phyloP scores from a whole-genome alignment of 1,140 invertebrate species.

The Diorhabda carinulata region DNA sequence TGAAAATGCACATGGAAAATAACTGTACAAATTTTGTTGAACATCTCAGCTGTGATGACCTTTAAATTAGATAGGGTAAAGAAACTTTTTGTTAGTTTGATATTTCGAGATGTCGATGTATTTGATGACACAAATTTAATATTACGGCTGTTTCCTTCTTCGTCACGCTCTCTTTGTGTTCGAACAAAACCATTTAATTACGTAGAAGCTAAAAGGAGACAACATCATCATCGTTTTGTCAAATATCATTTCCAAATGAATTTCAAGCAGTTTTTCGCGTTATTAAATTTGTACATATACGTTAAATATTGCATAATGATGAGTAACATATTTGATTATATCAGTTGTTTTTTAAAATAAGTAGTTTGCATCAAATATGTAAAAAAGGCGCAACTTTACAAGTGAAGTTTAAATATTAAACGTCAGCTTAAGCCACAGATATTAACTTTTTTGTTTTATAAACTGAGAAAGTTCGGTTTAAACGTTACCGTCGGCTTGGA shows the following conservation, averaged over 20 bases:
- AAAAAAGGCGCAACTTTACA: no score
- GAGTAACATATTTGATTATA: no score
- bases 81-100: slow-evolving; percentile 36
- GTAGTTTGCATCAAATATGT: no score
- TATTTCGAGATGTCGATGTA: slow-evolving; percentile 10
- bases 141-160: not conserved
- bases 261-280: no score
- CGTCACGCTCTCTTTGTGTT: not conserved
- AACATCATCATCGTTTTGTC: not conserved
- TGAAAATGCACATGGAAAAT: slow-evolving; percentile 27
- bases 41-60: slow-evolving; percentile 38
- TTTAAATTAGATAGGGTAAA: slow-evolving; percentile 29
- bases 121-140: slow-evolving; percentile 4
- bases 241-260: not conserved
- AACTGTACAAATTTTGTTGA: slow-evolving; percentile 21
- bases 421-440: no score
- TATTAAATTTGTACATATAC: no score
- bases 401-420: no score
- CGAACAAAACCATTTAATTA: not conserved
- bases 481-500: no score
- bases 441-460: no score
- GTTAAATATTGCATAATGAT: no score
- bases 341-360: no score
- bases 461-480: no score
- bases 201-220: not conserved